Percentiles rank a stretch among this genome's conserved stretches.
Conservation (phyloP, 2,113 vertebrate species). For the Suncus etruscus region DNA sequence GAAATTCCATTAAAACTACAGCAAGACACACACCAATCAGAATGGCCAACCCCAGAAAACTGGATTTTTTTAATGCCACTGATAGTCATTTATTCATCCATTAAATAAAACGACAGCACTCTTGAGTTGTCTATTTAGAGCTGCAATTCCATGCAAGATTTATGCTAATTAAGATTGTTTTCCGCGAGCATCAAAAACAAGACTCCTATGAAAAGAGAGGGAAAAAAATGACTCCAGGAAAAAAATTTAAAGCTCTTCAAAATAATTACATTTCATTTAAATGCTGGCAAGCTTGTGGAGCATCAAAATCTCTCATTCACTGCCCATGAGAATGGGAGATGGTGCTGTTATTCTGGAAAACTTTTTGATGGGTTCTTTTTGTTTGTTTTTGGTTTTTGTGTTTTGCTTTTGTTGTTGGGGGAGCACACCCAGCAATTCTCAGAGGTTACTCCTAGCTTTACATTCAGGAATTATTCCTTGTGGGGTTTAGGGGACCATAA, state of each 20-base stretch:
- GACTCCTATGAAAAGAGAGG: constrained; percentile 1
- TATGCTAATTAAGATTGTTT: constrained; percentile 22
- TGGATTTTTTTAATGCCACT: constrained; percentile 26
- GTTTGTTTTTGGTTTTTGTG: no score
- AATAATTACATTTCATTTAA: constrained; percentile 27
- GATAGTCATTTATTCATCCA: constrained; percentile 69
- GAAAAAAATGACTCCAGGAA: neutral
- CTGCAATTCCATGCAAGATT: neutral
- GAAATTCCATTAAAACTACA: no score
- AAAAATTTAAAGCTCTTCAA: neutral
- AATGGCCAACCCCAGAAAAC: neutral
- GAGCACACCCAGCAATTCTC: no score
- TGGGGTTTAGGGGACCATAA: no score
- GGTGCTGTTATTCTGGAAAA: neutral
- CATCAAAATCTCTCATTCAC: neutral
- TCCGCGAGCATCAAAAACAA: constrained; percentile 29
- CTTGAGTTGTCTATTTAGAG: constrained; percentile 8
- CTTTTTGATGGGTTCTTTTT: neutral
- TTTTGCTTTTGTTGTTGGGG: no score
- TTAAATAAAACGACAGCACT: neutral
- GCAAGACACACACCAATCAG: neutral
- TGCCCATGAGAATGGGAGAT: neutral
- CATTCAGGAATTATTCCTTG: no score
- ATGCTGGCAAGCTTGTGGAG: neutral
- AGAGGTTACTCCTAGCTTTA: no score